Evolutionary conservation across 2,797 vertebrate genomes (phyloP).

Genomic region (Eulemur mongoz): DNA sequence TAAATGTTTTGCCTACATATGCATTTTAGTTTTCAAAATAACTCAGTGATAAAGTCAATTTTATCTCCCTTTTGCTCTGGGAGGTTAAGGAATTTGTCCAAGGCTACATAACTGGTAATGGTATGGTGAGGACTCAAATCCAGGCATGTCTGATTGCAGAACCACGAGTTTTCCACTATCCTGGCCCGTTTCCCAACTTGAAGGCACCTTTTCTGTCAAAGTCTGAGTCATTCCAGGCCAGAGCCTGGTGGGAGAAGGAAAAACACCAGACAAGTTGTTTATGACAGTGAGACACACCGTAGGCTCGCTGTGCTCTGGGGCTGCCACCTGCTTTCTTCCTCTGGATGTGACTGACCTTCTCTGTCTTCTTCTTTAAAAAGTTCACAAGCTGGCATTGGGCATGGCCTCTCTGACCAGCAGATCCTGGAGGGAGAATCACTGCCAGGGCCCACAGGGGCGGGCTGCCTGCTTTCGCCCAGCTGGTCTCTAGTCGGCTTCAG

Average conservation of each 20-base stretch:
- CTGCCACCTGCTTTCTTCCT: conserved; percentile 64
- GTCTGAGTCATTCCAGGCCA: conserved; percentile 65
- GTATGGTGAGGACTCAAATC: background rate
- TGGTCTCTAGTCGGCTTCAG: background rate
- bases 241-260: conserved; percentile 48
- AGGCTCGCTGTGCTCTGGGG: background rate
- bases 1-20: background rate
- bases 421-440: background rate
- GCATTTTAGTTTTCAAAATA: background rate
- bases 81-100: background rate
- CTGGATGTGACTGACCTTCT: conserved; percentile 49
- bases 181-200: background rate
- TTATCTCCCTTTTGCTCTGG: background rate
- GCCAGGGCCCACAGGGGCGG: background rate
- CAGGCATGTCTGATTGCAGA: background rate
- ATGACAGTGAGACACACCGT: background rate
- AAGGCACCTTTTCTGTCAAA: conserved; percentile 73
- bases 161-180: background rate
- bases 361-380: conserved; percentile 48
- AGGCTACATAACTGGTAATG: background rate
- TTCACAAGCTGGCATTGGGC: conserved; percentile 22
- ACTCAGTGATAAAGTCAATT: background rate
- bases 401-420: conserved; percentile 1
- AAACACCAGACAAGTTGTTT: conserved; percentile 52
- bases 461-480: background rate